A percentile compares a stretch with the other conserved stretches of the same genome.
phyloP scores from a whole-genome alignment of 1,140 invertebrate species.

The Temnothorax curvispinosus region DNA sequence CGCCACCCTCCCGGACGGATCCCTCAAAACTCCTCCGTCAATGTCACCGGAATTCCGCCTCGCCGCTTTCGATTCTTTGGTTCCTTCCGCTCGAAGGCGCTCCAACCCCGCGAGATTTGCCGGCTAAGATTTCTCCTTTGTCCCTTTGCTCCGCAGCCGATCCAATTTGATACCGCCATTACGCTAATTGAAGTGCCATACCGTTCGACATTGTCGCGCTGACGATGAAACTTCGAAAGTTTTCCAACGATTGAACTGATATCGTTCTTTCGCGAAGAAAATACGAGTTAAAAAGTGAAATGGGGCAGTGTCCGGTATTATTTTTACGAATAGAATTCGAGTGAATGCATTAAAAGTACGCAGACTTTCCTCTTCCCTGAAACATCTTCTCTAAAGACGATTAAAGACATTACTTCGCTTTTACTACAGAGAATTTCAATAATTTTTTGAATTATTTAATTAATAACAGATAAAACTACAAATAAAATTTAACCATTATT shows the following conservation, averaged over 20 bases:
- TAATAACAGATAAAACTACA: too few relatives aligned
- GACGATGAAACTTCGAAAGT: conserved; percentile 6
- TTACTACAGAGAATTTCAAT: not conserved
- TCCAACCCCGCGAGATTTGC: conserved; percentile 9
- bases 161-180: conserved; percentile 14
- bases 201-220: not conserved
- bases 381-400: too few relatives aligned
- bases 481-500: not conserved
- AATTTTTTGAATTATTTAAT: not conserved
- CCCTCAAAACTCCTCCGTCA: conserved; percentile 22
- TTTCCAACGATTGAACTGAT: not conserved
- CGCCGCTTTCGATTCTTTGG: conserved; percentile 10
- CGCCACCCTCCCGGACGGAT: not conserved
- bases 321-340: not conserved
- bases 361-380: not conserved
- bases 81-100: not conserved
- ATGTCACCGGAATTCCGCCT: conserved; percentile 26
- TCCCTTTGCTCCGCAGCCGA: not conserved
- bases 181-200: conserved; percentile 32
- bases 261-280: not conserved
- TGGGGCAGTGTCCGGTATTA: not conserved
- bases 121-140: conserved; percentile 7
- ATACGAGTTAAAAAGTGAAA: not conserved
- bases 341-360: not conserved
- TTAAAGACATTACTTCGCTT: conserved; percentile 6